Evolutionary conservation across 2,113 vertebrate species (phyloP).

Genomic region (Antidorcas marsupialis): DNA sequence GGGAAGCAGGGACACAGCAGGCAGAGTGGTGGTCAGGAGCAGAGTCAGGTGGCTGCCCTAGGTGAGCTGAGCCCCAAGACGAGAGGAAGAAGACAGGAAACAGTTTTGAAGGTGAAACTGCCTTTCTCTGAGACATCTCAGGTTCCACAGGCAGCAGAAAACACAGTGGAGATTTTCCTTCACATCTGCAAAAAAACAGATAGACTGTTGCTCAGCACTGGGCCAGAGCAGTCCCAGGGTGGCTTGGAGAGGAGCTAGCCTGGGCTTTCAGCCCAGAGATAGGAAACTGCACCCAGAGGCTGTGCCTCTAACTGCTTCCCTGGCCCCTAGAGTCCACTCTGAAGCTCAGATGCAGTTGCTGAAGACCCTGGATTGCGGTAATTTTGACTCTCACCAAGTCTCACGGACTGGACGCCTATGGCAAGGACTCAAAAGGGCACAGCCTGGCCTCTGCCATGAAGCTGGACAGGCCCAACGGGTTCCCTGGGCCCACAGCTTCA

Average conservation of each 20-base stretch:
- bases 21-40: background rate
- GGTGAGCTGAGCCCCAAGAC: background rate
- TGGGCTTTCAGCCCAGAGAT: background rate
- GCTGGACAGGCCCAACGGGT: background rate
- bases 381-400: background rate
- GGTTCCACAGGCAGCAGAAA: background rate
- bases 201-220: background rate
- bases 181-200: background rate
- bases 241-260: background rate
- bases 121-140: background rate
- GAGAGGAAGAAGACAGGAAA: background rate
- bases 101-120: background rate
- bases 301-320: background rate
- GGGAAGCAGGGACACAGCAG: background rate
- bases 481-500: background rate
- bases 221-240: background rate
- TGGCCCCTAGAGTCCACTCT: background rate
- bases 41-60: background rate
- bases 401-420: rapidly evolving
- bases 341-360: background rate
- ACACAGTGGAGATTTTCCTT: background rate
- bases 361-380: background rate
- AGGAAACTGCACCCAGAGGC: background rate
- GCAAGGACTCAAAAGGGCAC: background rate
- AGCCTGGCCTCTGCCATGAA: background rate